Percentiles rank a stretch among this genome's conserved stretches.
phyloP scores from a whole-genome alignment of 2,797 vertebrate species.

The Sebastes matsubarae region DNA sequence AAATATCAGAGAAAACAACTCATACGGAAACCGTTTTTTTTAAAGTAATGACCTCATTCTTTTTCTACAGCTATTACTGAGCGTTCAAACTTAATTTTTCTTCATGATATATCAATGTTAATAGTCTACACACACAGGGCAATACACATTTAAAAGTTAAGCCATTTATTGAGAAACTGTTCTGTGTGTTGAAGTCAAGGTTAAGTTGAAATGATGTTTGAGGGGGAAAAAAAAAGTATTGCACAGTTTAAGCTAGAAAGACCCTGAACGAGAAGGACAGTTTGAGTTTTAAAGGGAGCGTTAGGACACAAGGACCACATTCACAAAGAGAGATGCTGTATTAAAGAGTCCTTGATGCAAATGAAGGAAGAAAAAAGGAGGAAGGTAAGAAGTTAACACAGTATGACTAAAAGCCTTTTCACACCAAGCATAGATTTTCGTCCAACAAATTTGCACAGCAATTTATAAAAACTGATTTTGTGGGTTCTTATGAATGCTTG shows the following conservation, averaged over 20 bases:
- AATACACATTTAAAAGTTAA: not conserved
- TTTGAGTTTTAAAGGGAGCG: not conserved
- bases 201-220: slow-evolving; percentile 9
- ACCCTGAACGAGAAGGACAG: not conserved
- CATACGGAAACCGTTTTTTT: not conserved
- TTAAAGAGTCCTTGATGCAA: not conserved
- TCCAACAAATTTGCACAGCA: no score
- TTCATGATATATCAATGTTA: not conserved
- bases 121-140: not conserved
- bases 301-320: not conserved
- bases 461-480: no score
- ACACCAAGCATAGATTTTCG: no score
- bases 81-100: not conserved
- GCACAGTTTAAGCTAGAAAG: not conserved
- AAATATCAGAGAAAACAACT: not conserved
- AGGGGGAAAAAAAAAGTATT: not conserved
- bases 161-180: not conserved
- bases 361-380: no score
- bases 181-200: slow-evolving; percentile 18
- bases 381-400: not conserved
- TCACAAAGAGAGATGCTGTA: not conserved
- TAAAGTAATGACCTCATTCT: not conserved
- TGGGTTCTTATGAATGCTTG: no score
- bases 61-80: not conserved
- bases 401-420: not conserved